These are phyloP conservation scores for Phalacrocorax pelagicus DNA, from an alignment of 2,113 vertebrate species.

Conservation along the genomic window DNA sequence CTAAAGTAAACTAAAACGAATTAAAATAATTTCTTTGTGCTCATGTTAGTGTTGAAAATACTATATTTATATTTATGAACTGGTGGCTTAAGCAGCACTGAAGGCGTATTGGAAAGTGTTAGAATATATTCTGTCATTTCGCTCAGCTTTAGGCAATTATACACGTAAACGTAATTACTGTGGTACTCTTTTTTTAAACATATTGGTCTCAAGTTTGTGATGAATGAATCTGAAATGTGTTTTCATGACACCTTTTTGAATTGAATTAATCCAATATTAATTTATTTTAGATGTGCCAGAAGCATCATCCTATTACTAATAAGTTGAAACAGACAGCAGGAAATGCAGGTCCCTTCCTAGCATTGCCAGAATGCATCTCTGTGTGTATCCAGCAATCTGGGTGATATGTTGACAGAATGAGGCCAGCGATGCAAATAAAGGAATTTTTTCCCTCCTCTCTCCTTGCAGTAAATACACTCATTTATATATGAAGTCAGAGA, in stretches of 20 bases:
- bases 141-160: constrained; percentile 51
- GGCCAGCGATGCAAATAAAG: constrained; percentile 76
- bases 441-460: neutral
- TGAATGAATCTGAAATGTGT: neutral
- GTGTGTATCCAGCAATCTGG: constrained; percentile 74
- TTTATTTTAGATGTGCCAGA: constrained; percentile 61
- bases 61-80: neutral
- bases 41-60: neutral
- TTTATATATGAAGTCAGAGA: constrained; percentile 23
- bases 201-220: neutral
- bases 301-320: constrained; percentile 62
- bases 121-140: constrained; percentile 22
- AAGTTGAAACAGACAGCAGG: constrained; percentile 61
- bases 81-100: neutral
- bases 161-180: constrained; percentile 25
- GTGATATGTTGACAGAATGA: constrained; percentile 87
- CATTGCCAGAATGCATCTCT: constrained; percentile 69
- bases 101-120: neutral
- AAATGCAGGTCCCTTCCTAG: constrained; percentile 46
- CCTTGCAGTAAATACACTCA: constrained; percentile 34
- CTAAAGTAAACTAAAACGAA: neutral
- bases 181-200: neutral
- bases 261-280: constrained; percentile 61
- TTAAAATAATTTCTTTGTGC: neutral
- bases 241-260: constrained; percentile 18